These are phyloP conservation scores for Cataglyphis rosenhaueri DNA, from an alignment of 2,888 invertebrate species.

Conservation along the genomic window DNA sequence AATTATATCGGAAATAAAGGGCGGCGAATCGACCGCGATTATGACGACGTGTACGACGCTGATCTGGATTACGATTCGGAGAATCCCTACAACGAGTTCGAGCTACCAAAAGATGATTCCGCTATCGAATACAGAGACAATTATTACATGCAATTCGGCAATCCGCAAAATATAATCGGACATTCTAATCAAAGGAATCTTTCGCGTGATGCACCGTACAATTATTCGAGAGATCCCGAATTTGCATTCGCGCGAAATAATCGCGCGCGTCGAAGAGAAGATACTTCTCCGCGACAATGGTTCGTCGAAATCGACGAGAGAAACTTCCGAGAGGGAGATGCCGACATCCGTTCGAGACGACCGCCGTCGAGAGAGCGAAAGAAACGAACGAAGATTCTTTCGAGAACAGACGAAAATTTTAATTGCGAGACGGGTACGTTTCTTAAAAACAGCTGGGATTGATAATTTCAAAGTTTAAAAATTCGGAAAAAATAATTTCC, in stretches of 20 bases:
- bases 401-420: background rate
- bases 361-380: background rate
- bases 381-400: slow-evolving; percentile 17
- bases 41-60: background rate
- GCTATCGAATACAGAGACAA: background rate
- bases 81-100: background rate
- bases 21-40: background rate
- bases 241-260: background rate
- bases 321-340: background rate
- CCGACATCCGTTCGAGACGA: background rate
- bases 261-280: background rate
- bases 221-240: background rate
- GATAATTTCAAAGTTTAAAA: background rate
- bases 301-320: background rate
- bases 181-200: background rate
- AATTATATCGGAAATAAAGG: background rate
- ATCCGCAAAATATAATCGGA: background rate
- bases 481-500: background rate
- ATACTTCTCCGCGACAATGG: background rate
- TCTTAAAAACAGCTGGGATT: background rate
- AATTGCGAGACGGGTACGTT: background rate
- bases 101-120: background rate
- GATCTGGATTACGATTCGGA: background rate
- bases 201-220: background rate
- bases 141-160: background rate